Percentiles rank a stretch among this genome's conserved stretches.
These are phyloP conservation scores for human DNA, from an alignment of 2,113 vertebrate genomes.

Conservation along the genomic window GRCh38 chr6:104877001-104877500, in stretches of 20 bases:
- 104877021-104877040: neutral
- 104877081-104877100: neutral
- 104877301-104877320: neutral
- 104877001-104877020: neutral
- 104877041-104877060: neutral
- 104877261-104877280: neutral
- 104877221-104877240: neutral
- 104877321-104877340: neutral
- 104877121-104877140: neutral
- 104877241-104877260: neutral
- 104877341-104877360: neutral
- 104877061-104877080: neutral
- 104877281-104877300: neutral
- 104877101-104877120: neutral
- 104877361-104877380: neutral
- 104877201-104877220: neutral
- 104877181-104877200: neutral
- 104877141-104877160: neutral
- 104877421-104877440: neutral
- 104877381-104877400: neutral
- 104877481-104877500: neutral
- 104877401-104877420: neutral
- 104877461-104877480: neutral
- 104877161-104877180: neutral
- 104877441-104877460: neutral